Base-by-base conservation (phyloP, 2,797 vertebrate genomes). In the Malurus splendens region DNA sequence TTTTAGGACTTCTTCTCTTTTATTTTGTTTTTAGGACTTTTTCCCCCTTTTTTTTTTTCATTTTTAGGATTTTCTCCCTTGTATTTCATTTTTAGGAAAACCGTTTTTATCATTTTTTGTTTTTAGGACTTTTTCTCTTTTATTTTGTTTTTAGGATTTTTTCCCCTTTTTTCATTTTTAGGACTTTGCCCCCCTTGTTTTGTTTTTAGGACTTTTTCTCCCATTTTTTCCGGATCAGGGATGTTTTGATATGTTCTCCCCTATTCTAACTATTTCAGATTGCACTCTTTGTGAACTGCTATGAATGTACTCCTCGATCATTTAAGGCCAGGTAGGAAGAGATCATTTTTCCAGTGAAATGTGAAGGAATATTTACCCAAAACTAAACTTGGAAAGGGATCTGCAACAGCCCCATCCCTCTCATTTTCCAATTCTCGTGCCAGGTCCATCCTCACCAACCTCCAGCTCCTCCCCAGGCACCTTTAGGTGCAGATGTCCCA, bases 361-460 rank as follows among this genome's bases (percentile, higher is more conserved):
- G 1, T 32, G 17, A 47, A 12, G 5, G 7, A 57, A 18, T 32
- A 14, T 1, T 48, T 20, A 42, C 10, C 30, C 33, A 23, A 81
- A 73, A 41, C 9, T 9, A 9, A 38, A 32, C 5, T 24, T 0
- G 0, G 36, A 17, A 32, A 9, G 14, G 13, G 52, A 5, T 48
- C 27, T 68, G 67, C 36, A 57, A 11, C 18, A 16, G 38, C 8
- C 22, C 44, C 0, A 0, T 12, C 59, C 39, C 42, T 22, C 25
- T 39, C 2, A 6, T 18, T 6, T 25, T 52, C 11, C 51, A 67
- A 4, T 36, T 12, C 36, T 11, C 18, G 2, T 18, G 8, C 24
- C 7, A 10, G 33, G 17, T 30, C 48, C 65, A 55, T 15, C 59
- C 50, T 60, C n/a, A 48, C 48, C 77, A 73, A 19, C 5, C 38